phyloP scores from a whole-genome alignment of 2,113 vertebrate species.

The Microtus ochrogaster region DNA sequence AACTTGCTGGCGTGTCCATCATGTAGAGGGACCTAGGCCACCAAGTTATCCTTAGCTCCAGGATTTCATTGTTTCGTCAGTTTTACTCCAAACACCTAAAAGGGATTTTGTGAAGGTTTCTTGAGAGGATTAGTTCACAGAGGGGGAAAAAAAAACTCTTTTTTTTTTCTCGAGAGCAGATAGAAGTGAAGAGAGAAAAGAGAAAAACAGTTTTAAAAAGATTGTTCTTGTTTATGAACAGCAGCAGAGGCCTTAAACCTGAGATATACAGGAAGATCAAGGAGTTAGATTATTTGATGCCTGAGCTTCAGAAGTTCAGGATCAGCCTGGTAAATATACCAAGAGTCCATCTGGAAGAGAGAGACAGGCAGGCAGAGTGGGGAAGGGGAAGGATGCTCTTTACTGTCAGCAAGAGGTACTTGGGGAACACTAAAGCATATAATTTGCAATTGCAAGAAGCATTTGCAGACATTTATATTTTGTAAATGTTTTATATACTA shows the following conservation, averaged over 20 bases:
- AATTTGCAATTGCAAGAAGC: neutral
- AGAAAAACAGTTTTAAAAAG: neutral
- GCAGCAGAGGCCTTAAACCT: neutral
- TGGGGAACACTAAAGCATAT: neutral
- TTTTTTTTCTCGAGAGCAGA: neutral
- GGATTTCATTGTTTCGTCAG: neutral
- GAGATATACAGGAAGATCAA: neutral
- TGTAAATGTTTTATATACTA: neutral
- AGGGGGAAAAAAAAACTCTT: neutral
- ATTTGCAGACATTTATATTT: conserved; percentile 24
- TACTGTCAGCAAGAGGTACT: neutral
- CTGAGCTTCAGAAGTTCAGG: neutral
- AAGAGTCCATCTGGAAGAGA: neutral
- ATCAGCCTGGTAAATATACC: neutral
- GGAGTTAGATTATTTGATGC: neutral
- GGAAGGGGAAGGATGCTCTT: neutral
- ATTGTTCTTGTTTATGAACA: neutral
- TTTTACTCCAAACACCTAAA: neutral
- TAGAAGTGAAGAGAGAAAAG: neutral
- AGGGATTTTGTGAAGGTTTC: neutral
- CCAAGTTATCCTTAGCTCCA: neutral
- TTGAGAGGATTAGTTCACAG: neutral
- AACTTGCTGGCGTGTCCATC: neutral
- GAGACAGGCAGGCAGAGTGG: neutral
- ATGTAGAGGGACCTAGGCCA: neutral